Percentiles rank a stretch among this genome's conserved stretches.
Conservation (phyloP, 1,140 invertebrate species). For the Tetramorium parvispinum region DNA sequence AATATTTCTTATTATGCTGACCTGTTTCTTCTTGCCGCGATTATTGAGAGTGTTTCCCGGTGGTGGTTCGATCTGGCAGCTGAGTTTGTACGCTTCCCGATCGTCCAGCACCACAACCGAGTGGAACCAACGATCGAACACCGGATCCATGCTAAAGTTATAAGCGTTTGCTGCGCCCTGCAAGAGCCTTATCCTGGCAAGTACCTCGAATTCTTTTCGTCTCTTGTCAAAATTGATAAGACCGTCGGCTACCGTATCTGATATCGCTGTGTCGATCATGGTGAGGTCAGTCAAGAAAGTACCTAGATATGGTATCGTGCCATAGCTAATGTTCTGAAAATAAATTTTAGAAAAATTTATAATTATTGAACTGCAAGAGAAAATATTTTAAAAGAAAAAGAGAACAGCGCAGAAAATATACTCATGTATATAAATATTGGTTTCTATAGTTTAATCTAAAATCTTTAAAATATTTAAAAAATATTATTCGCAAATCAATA, state of each 20-base stretch:
- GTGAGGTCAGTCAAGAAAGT: conserved; percentile 99
- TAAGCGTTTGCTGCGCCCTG: conserved; percentile 99
- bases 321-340: conserved; percentile 91
- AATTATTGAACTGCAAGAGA: not conserved
- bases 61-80: conserved; percentile 95
- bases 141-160: conserved; percentile 92
- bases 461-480: not conserved
- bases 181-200: conserved; percentile 97
- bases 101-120: conserved; percentile 95
- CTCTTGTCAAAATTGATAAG: conserved; percentile 99
- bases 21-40: conserved; percentile 82
- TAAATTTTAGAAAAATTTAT: not conserved
- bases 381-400: not conserved
- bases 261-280: conserved; percentile 99
- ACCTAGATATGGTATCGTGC: conserved; percentile 99
- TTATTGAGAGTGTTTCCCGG: conserved; percentile 83
- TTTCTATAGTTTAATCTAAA: too few relatives aligned
- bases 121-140: conserved; percentile 97
- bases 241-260: conserved; percentile 93
- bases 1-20: conserved; percentile 50
- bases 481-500: not conserved
- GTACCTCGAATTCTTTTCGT: conserved; percentile 99
- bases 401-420: not conserved
- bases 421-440: not conserved
- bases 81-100: conserved; percentile 95